A percentile compares a stretch with the other conserved stretches of the same genome.
Evolutionary conservation across 1,140 invertebrate genomes (phyloP).

Genomic region (Planococcus citri): DNA sequence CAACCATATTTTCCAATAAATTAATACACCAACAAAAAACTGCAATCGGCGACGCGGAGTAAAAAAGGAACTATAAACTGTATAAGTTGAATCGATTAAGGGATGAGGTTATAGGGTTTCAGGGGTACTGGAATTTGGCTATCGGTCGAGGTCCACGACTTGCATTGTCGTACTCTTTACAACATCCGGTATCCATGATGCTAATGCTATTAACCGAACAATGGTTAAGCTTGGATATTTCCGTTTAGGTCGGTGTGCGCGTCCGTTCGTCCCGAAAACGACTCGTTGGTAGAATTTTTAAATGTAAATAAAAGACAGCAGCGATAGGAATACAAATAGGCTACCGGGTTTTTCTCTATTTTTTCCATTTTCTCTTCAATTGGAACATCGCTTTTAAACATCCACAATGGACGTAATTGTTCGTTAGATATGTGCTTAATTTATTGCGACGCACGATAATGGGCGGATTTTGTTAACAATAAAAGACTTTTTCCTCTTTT

Average conservation of each 20-base stretch:
- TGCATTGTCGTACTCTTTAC: conserved; percentile 16
- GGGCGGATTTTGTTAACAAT: conserved; percentile 17
- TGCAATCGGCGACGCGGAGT: background rate
- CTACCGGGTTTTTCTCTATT: background rate
- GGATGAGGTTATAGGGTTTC: conserved; percentile 5
- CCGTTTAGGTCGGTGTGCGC: background rate
- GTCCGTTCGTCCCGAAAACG: conserved; percentile 10
- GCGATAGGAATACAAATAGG: conserved; percentile 17
- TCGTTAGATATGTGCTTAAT: conserved; percentile 15
- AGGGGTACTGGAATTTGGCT: background rate
- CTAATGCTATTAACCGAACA: conserved; percentile 18
- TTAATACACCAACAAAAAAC: too few species aligned
- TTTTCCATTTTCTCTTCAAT: conserved; percentile 17
- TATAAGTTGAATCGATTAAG: conserved; percentile 2
- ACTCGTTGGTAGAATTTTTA: conserved; percentile 16
- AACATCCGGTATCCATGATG: conserved; percentile 11
- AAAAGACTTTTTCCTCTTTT: conserved; percentile 16
- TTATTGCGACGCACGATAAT: conserved; percentile 16
- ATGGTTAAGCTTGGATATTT: conserved; percentile 15
- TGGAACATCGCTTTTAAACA: conserved; percentile 17
- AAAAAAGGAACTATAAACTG: background rate
- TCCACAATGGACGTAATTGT: conserved; percentile 19
- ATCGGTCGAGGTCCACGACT: conserved; percentile 1
- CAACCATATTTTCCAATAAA: background rate
- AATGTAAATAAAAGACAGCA: conserved; percentile 15